Conservation (phyloP, 2,113 vertebrate species). For the Petrocephalus zakoni region DNA sequence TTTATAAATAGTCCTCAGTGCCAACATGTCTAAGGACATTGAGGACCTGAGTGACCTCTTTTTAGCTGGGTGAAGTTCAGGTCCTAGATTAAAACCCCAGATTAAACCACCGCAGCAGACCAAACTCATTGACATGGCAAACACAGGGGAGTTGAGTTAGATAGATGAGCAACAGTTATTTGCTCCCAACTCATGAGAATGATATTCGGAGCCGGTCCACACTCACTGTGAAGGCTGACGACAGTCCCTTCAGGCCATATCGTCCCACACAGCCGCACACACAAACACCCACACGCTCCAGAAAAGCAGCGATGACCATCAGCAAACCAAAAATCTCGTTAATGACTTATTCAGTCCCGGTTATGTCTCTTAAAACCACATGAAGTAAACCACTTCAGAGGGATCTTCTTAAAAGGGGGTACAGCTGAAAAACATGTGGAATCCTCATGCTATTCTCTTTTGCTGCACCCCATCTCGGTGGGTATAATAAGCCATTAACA, state of each 20-base stretch:
- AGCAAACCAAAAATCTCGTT: not conserved
- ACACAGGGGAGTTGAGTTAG: not conserved
- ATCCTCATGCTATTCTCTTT: not conserved
- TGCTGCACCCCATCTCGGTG: not conserved
- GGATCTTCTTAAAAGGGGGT: not conserved
- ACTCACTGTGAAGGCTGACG: not conserved
- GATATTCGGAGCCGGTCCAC: not conserved
- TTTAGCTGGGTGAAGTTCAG: not conserved
- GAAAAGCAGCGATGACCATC: not conserved
- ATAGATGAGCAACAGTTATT: conserved; percentile 1
- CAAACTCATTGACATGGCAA: not conserved
- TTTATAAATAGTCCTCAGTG: not conserved
- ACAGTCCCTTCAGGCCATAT: not conserved
- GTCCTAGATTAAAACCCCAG: conserved; percentile 3
- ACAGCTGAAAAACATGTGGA: not conserved
- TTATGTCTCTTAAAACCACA: not conserved
- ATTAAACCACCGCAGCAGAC: not conserved
- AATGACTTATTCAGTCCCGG: not conserved
- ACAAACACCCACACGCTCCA: conserved; percentile 3
- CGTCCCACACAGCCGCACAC: not conserved
- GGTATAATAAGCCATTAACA: not conserved
- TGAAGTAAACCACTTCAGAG: not conserved
- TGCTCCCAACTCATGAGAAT: not conserved
- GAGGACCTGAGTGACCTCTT: not conserved
- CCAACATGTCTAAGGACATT: not conserved